Evolutionary conservation across 2,797 vertebrate genomes (phyloP).

Genomic region (Poliocrania exsul): DNA sequence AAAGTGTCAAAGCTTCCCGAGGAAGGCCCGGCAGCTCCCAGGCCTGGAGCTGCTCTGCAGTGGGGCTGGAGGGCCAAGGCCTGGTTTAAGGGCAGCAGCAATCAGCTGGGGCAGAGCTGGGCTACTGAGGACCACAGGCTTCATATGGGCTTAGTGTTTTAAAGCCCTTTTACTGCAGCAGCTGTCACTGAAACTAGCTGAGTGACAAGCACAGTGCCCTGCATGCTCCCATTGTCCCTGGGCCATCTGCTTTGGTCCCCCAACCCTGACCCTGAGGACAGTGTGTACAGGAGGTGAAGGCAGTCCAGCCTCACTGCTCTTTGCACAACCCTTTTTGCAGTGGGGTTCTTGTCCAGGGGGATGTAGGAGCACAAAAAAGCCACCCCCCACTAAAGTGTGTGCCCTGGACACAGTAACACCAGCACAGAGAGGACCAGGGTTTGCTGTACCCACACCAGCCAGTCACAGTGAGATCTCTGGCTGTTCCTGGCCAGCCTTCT

Average conservation of each 20-base stretch:
- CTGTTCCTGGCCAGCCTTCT: not conserved
- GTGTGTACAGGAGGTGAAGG: not conserved
- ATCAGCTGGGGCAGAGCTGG: not conserved
- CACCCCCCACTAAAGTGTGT: rapidly evolving
- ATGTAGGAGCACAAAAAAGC: not conserved
- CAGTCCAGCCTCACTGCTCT: not conserved
- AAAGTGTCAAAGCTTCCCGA: constrained; percentile 10
- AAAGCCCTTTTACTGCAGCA: constrained; percentile 18
- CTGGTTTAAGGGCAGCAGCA: not conserved
- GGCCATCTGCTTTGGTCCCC: not conserved
- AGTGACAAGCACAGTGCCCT: not conserved
- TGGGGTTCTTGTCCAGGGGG: not conserved
- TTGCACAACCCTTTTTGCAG: not conserved
- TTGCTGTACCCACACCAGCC: not conserved
- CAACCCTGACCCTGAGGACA: not conserved
- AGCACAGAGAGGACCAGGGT: not conserved
- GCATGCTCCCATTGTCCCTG: not conserved
- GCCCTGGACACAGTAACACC: rapidly evolving
- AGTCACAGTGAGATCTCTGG: not conserved
- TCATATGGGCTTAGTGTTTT: not conserved
- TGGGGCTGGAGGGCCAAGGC: not conserved
- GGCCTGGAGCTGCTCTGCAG: not conserved
- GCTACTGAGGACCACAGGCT: not conserved
- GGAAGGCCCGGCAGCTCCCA: not conserved
- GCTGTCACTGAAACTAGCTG: not conserved